Evolutionary conservation across 2,113 vertebrate genomes (phyloP).

Genomic region (Paratilapia polleni): DNA sequence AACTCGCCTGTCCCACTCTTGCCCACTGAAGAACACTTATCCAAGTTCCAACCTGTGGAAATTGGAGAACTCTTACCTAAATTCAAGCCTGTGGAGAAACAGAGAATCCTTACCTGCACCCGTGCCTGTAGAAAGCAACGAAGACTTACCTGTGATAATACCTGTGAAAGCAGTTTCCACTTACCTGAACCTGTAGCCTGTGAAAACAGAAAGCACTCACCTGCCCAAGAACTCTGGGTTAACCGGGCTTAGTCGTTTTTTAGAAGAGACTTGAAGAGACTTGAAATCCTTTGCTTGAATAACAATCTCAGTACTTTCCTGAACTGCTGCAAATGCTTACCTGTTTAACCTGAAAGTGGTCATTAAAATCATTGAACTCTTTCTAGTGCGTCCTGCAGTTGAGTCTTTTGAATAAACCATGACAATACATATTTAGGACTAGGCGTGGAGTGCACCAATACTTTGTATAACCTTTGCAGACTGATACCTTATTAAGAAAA

Average conservation of each 20-base stretch:
- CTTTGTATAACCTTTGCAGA: not conserved
- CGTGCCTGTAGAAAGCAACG: no score
- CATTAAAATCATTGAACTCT: not conserved
- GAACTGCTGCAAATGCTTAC: not conserved
- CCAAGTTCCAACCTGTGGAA: not conserved
- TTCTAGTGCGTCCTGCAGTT: not conserved
- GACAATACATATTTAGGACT: not conserved
- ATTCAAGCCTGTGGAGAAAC: no score
- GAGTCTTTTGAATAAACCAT: not conserved
- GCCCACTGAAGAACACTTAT: not conserved
- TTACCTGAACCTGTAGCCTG: no score
- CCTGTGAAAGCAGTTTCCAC: not conserved
- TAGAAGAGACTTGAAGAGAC: no score
- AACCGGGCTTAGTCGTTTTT: not conserved
- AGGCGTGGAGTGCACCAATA: not conserved
- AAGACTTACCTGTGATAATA: not conserved
- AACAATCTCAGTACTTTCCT: not conserved
- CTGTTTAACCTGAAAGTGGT: not conserved
- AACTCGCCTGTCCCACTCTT: not conserved
- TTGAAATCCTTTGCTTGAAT: not conserved
- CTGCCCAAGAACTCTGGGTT: no score
- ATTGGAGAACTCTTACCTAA: no score
- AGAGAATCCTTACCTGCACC: no score
- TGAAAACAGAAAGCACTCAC: no score
- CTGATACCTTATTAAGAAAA: not conserved